A percentile compares a stretch with the other conserved stretches of the same genome.
Evolutionary conservation across 2,113 vertebrate genomes (phyloP).

Genomic region (Crotalus tigris): DNA sequence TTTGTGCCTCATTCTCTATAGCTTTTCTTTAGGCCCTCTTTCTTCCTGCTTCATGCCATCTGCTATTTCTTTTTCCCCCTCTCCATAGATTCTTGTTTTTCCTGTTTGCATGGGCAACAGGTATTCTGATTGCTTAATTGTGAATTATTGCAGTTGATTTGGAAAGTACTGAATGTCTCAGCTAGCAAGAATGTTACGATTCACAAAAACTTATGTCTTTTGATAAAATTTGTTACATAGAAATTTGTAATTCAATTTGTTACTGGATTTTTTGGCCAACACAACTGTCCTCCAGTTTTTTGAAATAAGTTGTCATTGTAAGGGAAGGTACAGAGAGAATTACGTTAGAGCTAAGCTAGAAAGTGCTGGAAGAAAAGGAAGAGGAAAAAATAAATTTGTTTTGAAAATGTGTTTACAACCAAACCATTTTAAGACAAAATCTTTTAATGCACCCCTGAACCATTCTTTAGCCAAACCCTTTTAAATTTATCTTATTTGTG

Average conservation of each 20-base stretch:
- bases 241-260: not conserved
- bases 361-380: not conserved
- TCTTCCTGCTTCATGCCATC: not conserved
- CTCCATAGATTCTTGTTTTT: not conserved
- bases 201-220: not conserved
- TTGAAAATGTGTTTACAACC: not conserved
- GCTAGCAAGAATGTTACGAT: not conserved
- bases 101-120: not conserved
- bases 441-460: not conserved
- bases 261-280: not conserved
- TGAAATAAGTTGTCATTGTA: not conserved
- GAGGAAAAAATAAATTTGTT: not conserved
- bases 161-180: not conserved
- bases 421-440: not conserved
- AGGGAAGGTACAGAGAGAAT: not conserved
- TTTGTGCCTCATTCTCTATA: not conserved
- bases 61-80: not conserved
- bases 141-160: not conserved
- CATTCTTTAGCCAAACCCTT: not conserved
- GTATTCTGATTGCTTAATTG: not conserved
- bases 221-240: not conserved
- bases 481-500: not conserved
- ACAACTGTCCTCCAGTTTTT: not conserved
- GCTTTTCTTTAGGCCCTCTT: not conserved
- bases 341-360: not conserved